phyloP scores from a whole-genome alignment of 1,140 invertebrate genomes.

The Amphibalanus amphitrite region DNA sequence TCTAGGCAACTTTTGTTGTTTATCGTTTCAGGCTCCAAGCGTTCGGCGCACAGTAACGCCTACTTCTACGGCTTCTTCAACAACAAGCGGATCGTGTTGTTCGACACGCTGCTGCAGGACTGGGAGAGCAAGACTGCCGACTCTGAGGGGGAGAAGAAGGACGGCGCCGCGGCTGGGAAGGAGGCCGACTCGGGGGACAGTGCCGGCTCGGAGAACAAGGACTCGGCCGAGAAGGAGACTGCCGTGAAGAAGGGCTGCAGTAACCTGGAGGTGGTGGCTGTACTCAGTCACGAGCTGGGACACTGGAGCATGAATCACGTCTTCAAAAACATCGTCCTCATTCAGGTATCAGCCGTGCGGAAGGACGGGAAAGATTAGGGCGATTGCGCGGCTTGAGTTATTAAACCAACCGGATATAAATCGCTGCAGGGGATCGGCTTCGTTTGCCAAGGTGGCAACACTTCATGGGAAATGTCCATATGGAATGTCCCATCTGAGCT shows the following conservation, averaged over 20 bases:
- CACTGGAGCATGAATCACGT: constrained; percentile 93
- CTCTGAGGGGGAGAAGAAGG: constrained; percentile 27
- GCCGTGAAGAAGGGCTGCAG: constrained; percentile 48
- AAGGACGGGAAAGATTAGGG: too few species aligned
- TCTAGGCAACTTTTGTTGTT: too few species aligned
- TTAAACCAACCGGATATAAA: too few species aligned
- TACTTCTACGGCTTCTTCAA: constrained; percentile 98
- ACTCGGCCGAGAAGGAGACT: constrained; percentile 22
- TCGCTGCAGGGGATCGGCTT: too few species aligned
- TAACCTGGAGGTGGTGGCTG: constrained; percentile 83
- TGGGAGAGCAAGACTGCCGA: background rate
- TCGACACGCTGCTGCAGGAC: constrained; percentile 78
- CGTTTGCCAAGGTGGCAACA: too few species aligned
- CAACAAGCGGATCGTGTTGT: constrained; percentile 94
- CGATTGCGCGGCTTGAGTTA: too few species aligned
- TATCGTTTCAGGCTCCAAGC: constrained; percentile 58
- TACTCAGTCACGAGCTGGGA: constrained; percentile 89
- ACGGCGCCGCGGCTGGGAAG: constrained; percentile 27
- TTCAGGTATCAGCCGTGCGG: constrained; percentile 47
- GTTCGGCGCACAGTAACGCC: constrained; percentile 92
- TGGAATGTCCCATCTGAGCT: too few species aligned
- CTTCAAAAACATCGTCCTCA: constrained; percentile 66
- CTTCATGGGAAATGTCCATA: too few species aligned
- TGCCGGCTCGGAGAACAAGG: constrained; percentile 26
- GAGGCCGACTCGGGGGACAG: constrained; percentile 14